These are phyloP conservation scores for Leptura quadrifasciata DNA, from an alignment of 2,888 invertebrate genomes.

Conservation along the genomic window DNA sequence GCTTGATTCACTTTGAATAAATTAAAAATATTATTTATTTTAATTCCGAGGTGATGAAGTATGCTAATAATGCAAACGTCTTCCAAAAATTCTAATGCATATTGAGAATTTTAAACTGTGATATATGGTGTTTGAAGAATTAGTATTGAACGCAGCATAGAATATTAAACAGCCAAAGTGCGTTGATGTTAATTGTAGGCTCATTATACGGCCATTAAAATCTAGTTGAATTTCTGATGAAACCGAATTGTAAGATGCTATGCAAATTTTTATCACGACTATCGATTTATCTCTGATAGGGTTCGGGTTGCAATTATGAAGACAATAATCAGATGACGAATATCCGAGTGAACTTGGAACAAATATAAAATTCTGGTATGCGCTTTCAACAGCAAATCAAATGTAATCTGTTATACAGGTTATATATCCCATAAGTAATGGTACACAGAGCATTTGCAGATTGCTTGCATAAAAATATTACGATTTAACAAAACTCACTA, in stretches of 20 bases:
- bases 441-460: too few relatives aligned
- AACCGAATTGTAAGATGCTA: background rate
- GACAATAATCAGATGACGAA: too few relatives aligned
- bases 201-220: slow-evolving; percentile 14
- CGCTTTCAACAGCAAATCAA: too few relatives aligned
- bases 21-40: slow-evolving; percentile 36
- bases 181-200: slow-evolving; percentile 14
- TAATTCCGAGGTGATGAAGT: slow-evolving; percentile 37
- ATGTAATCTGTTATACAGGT: too few relatives aligned
- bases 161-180: slow-evolving; percentile 22
- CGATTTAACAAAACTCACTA: too few relatives aligned
- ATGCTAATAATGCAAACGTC: slow-evolving; percentile 32
- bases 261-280: too few relatives aligned
- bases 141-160: slow-evolving; percentile 25
- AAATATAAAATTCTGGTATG: too few relatives aligned
- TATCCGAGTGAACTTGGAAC: too few relatives aligned
- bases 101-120: slow-evolving; percentile 31
- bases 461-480: too few relatives aligned
- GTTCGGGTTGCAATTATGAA: too few relatives aligned
- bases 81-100: slow-evolving; percentile 37
- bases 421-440: too few relatives aligned
- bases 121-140: slow-evolving; percentile 34
- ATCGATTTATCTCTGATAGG: too few relatives aligned
- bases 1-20: slow-evolving; percentile 32
- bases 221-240: background rate